These are phyloP conservation scores for Apocrypta bakeri DNA, from an alignment of 1,140 invertebrate species.

Conservation along the genomic window DNA sequence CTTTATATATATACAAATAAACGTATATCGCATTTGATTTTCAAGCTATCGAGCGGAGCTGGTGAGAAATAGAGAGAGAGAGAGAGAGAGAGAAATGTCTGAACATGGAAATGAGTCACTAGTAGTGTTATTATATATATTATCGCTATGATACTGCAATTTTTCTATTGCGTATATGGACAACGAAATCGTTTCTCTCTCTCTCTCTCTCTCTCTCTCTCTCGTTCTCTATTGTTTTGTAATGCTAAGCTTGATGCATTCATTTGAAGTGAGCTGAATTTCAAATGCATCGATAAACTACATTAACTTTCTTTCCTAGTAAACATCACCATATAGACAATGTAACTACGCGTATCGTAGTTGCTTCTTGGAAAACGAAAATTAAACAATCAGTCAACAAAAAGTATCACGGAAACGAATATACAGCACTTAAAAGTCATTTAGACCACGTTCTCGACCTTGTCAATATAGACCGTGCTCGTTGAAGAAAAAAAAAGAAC, in stretches of 20 bases:
- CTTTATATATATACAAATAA: neutral
- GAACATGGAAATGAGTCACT: neutral
- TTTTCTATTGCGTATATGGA: neutral
- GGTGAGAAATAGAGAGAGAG: neutral
- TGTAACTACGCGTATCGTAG: neutral
- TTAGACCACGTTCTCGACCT: neutral
- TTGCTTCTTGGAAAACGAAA: neutral
- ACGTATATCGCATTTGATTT: neutral
- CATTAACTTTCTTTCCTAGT: neutral
- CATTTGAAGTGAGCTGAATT: neutral
- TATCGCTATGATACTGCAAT: slow-evolving; percentile 6
- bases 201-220: too few relatives aligned
- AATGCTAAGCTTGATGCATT: neutral
- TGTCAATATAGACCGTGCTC: neutral
- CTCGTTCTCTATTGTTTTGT: neutral
- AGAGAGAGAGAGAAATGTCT: neutral
- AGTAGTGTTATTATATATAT: neutral
- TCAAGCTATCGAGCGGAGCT: neutral
- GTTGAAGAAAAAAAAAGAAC: neutral
- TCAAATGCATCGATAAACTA: neutral
- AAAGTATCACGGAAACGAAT: neutral
- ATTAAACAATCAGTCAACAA: neutral
- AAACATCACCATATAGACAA: too few relatives aligned
- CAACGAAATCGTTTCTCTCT: too few relatives aligned
- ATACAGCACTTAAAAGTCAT: neutral